These are phyloP conservation scores for Ephestia elutella DNA, from an alignment of 1,140 invertebrate genomes.

Conservation along the genomic window DNA sequence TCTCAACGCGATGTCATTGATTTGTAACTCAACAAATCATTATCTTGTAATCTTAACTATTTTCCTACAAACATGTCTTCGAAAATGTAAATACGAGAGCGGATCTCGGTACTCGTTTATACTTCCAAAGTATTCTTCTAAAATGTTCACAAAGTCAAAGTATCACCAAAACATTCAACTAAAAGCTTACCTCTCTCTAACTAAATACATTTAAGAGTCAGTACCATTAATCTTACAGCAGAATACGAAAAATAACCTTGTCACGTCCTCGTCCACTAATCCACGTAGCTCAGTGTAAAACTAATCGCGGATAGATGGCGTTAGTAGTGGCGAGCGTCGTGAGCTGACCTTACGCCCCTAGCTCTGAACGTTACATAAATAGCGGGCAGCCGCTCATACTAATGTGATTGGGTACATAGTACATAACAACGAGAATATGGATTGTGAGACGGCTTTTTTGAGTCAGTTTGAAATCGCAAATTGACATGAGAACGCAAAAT, in stretches of 20 bases:
- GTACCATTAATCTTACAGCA: neutral
- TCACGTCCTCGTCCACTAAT: neutral
- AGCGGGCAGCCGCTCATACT: neutral
- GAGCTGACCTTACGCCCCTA: neutral
- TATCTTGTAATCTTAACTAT: too few relatives aligned
- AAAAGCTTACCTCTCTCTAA: neutral
- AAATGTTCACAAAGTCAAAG: too few relatives aligned
- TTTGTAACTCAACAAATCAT: too few relatives aligned
- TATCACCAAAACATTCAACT: neutral
- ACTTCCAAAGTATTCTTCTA: too few relatives aligned
- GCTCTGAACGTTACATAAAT: conserved; percentile 1
- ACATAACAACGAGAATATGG: neutral
- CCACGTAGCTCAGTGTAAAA: neutral
- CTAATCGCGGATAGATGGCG: neutral
- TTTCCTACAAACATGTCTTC: too few relatives aligned
- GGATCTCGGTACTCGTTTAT: too few relatives aligned
- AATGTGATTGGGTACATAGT: neutral
- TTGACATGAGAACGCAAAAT: too few relatives aligned
- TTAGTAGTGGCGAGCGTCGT: neutral
- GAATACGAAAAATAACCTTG: neutral
- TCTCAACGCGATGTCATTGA: too few relatives aligned
- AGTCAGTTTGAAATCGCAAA: too few relatives aligned
- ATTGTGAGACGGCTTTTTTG: neutral
- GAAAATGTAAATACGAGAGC: too few relatives aligned
- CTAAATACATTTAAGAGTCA: neutral